These are phyloP conservation scores for Eupsilia transversa DNA, from an alignment of 2,888 invertebrate species.

Conservation along the genomic window DNA sequence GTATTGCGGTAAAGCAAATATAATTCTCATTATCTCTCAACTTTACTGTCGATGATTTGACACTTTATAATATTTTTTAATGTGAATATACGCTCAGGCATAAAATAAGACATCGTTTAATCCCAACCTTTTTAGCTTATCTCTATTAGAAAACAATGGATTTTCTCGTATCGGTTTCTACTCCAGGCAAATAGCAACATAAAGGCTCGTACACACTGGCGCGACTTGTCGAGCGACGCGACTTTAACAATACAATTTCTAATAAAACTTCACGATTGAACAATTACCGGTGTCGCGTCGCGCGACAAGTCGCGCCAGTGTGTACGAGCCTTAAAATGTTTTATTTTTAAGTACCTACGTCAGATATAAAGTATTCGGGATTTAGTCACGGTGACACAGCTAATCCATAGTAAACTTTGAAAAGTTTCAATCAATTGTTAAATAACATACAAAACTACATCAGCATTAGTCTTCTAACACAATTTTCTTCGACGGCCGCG, in stretches of 20 bases:
- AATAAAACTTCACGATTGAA: no score
- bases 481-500: conserved; percentile 22
- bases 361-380: background rate
- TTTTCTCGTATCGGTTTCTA: background rate
- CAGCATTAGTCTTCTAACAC: conserved; percentile 4
- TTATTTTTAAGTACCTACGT: background rate
- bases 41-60: background rate
- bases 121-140: background rate
- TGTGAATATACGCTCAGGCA: background rate
- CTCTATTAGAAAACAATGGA: background rate
- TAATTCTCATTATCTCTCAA: conserved; percentile 14
- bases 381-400: no score
- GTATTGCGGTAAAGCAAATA: conserved; percentile 31
- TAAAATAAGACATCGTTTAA: conserved; percentile 4
- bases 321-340: no score
- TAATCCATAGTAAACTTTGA: background rate
- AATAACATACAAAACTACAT: background rate
- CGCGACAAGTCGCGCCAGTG: no score
- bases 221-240: no score
- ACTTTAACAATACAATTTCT: no score
- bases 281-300: no score
- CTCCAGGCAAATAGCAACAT: background rate
- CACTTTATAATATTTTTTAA: background rate
- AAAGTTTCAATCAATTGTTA: conserved; percentile 4
- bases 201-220: no score